A percentile compares a stretch with the other conserved stretches of the same genome.
Conservation (phyloP, 2,797 vertebrate genomes). For the Pangasius macronema region DNA sequence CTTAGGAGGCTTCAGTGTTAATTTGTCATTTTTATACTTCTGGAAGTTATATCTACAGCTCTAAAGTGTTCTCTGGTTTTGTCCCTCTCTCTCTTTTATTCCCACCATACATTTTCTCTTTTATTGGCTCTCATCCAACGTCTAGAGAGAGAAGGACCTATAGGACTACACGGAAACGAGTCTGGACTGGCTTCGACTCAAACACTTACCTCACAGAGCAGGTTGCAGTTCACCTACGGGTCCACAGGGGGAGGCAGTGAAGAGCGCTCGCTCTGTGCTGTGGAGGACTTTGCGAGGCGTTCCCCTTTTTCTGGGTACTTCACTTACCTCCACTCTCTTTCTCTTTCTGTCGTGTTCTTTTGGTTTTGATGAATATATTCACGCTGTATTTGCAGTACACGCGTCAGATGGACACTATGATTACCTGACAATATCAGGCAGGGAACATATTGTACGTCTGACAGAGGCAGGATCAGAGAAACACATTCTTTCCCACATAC, state of each 20-base stretch:
- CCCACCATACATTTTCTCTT: not conserved
- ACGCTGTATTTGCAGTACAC: slow-evolving; percentile 71
- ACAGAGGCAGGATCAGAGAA: slow-evolving; percentile 60
- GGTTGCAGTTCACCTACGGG: slow-evolving; percentile 60
- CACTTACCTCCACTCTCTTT: too few relatives aligned
- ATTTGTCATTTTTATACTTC: not conserved
- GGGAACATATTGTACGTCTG: slow-evolving; percentile 80
- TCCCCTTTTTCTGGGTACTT: slow-evolving; percentile 79
- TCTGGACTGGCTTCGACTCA: too few relatives aligned
- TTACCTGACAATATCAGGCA: slow-evolving; percentile 83
- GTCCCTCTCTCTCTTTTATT: not conserved
- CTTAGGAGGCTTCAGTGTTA: not conserved
- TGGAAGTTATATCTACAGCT: not conserved
- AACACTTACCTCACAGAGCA: too few relatives aligned
- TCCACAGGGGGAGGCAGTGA: slow-evolving; percentile 61
- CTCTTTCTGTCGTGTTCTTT: not conserved
- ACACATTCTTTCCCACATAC: slow-evolving; percentile 81
- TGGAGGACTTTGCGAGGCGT: slow-evolving; percentile 82
- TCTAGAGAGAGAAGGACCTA: too few relatives aligned
- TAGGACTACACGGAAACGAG: too few relatives aligned
- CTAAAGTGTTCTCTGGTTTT: not conserved
- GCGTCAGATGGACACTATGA: slow-evolving; percentile 78
- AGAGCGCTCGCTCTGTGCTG: slow-evolving; percentile 76
- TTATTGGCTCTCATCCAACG: slow-evolving; percentile 71
- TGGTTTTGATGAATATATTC: not conserved